Conservation (phyloP, 2,888 invertebrate species). For the Acleris literana region DNA sequence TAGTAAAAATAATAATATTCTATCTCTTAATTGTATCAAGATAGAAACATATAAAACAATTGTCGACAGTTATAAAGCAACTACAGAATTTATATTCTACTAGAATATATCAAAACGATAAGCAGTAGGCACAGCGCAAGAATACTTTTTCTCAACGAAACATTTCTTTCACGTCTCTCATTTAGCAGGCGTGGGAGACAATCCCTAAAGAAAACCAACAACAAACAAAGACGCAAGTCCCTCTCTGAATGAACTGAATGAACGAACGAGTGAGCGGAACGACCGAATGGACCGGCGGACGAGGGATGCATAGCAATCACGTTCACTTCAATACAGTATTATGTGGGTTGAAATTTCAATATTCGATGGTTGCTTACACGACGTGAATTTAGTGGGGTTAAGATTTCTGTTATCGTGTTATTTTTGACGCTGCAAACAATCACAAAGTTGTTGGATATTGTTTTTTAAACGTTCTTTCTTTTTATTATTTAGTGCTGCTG, state of each 20-base stretch:
- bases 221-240: constrained; percentile 25
- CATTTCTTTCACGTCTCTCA: constrained; percentile 17
- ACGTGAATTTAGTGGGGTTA: constrained; percentile 25
- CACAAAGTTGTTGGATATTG: neutral
- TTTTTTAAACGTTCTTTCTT: too few species aligned
- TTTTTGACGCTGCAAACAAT: neutral
- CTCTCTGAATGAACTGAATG: constrained; percentile 15
- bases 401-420: neutral
- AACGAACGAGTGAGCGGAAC: constrained; percentile 23
- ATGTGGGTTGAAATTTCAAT: constrained; percentile 28
- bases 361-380: constrained; percentile 29
- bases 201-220: constrained; percentile 24
- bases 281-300: constrained; percentile 16
- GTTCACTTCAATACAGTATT: constrained; percentile 16
- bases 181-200: constrained; percentile 28
- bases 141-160: constrained; percentile 14
- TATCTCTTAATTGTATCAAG: too few species aligned
- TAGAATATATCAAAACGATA: too few species aligned
- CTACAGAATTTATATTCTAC: too few species aligned
- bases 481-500: too few species aligned
- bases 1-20: too few species aligned
- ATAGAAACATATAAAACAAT: too few species aligned
- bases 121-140: neutral
- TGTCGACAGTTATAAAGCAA: too few species aligned
- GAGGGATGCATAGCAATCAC: constrained; percentile 32